phyloP scores from a whole-genome alignment of 1,140 invertebrate species.

The Parasteatoda tepidariorum region DNA sequence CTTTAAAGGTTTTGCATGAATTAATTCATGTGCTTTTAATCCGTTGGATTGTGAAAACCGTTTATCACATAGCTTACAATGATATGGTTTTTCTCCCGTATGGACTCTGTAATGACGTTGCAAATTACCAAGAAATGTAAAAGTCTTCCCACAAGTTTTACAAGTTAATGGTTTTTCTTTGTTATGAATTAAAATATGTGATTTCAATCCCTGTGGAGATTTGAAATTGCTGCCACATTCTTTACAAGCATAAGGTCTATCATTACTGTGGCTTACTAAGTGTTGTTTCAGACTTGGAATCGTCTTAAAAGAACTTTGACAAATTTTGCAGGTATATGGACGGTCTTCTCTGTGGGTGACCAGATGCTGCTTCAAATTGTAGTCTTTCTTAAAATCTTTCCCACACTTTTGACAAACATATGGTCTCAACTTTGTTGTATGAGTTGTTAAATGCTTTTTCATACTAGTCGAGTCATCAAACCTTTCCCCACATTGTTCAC shows the following conservation, averaged over 20 bases:
- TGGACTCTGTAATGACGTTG: conserved; percentile 84
- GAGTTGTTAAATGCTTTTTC: conserved; percentile 23
- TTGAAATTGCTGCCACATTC: conserved; percentile 59
- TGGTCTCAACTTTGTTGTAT: neutral
- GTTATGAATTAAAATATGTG: conserved; percentile 49
- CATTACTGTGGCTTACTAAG: conserved; percentile 64
- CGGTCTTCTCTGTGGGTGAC: conserved; percentile 33
- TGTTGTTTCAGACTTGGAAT: conserved; percentile 63
- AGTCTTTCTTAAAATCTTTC: conserved; percentile 21
- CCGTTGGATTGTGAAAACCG: conserved; percentile 43
- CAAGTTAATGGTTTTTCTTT: conserved; percentile 63
- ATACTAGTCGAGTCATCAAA: conserved; percentile 1
- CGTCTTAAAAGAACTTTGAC: conserved; percentile 31
- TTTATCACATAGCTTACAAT: conserved; percentile 81
- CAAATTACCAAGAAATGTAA: conserved; percentile 80
- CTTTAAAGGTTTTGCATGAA: conserved; percentile 33
- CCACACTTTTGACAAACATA: conserved; percentile 43
- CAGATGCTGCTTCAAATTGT: conserved; percentile 43
- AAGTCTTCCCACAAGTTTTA: conserved; percentile 77
- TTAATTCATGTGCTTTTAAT: conserved; percentile 45
- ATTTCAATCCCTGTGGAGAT: conserved; percentile 29
- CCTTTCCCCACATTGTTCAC: conserved; percentile 43
- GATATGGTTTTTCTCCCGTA: conserved; percentile 85
- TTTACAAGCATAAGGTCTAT: conserved; percentile 63
- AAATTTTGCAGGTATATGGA: conserved; percentile 41